Conservation (phyloP, 2,888 invertebrate genomes). For the Trissoscelio sp. region DNA sequence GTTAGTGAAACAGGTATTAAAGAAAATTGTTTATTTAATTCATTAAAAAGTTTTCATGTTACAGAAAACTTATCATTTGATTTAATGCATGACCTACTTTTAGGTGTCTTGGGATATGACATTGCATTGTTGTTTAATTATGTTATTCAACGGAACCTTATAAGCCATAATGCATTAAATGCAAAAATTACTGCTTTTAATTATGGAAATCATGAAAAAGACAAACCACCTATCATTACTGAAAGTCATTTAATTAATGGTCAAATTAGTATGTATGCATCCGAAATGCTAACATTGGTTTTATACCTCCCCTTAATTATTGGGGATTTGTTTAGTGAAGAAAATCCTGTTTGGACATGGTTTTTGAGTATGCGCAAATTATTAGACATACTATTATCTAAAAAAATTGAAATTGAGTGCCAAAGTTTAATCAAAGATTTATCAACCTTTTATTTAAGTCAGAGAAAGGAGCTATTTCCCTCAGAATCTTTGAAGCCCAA, state of each 20-base stretch:
- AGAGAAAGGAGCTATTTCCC: slow-evolving; percentile 49
- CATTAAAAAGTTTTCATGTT: slow-evolving; percentile 39
- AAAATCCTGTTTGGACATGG: slow-evolving; percentile 45
- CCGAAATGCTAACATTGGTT: slow-evolving; percentile 63
- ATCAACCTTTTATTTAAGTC: slow-evolving; percentile 30
- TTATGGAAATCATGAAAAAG: slow-evolving; percentile 55
- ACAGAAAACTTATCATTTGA: slow-evolving; percentile 38
- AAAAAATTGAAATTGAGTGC: slow-evolving; percentile 23
- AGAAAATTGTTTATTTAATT: slow-evolving; percentile 58
- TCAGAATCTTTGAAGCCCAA: slow-evolving; percentile 47
- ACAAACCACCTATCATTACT: slow-evolving; percentile 61
- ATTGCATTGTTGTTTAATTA: slow-evolving; percentile 54
- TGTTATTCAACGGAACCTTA: slow-evolving; percentile 32
- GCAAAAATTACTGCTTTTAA: slow-evolving; percentile 51
- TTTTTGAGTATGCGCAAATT: slow-evolving; percentile 50
- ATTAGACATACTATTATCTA: slow-evolving; percentile 43
- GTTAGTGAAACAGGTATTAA: slow-evolving; percentile 46
- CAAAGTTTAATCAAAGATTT: background rate
- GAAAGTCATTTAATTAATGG: background rate
- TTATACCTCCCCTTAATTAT: slow-evolving; percentile 50
- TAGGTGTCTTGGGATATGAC: slow-evolving; percentile 67
- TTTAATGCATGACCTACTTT: slow-evolving; percentile 66
- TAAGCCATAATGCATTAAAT: slow-evolving; percentile 55
- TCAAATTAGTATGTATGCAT: slow-evolving; percentile 51
- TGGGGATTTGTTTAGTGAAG: slow-evolving; percentile 54